Evolutionary conservation across 2,797 vertebrate genomes (phyloP), one percentile per base, ranked within the genome.

Genomic region (Acestrorhynchus altus): DNA sequence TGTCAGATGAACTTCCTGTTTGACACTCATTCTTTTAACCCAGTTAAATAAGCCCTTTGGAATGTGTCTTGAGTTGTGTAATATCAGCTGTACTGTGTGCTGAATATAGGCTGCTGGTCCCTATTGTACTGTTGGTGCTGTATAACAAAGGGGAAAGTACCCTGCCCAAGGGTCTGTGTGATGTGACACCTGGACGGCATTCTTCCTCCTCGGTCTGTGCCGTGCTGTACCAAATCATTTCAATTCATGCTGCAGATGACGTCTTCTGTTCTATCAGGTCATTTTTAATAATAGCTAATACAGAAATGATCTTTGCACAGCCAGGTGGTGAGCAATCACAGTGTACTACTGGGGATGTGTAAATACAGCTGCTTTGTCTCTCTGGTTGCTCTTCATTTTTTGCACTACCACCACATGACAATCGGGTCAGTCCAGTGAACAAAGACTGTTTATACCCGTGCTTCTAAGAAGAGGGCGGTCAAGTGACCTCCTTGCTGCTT

Each of bases 391-490:
- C 51, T 80, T 60, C 71, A 70, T 61, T 72, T 76, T 73, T 78
- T 74, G 40, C 75, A 71, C 80, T 65, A 76, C 65, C 24, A 65
- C 83, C 84, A 78, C 79, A 82, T 85, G 84, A 83, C 81, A 56
- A 66, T 61, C 68, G 15, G 84, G 74, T 78, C 72, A 76, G 72
- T 82, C 74, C 74, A 77, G 57, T 16, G 74, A 63, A 85, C 80
- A 78, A 81, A 84, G 52, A 49, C 69, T 18, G 78, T 78, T 85
- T 83, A 81, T 77, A 28, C 64, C 54, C 52, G 61, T 78, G 63
- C 64, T 78, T 81, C 76, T 64, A 60, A 52, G 46, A 79, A 79
- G 64, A 79, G 66, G 42, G 44, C 64, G 15, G 78, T 79, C 81
- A 66, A 77, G 70, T 84, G 83, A 84, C 81, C 78, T 83, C 74